Conservation (phyloP, 2,113 vertebrate species). For the Rhinichthys klamathensis region DNA sequence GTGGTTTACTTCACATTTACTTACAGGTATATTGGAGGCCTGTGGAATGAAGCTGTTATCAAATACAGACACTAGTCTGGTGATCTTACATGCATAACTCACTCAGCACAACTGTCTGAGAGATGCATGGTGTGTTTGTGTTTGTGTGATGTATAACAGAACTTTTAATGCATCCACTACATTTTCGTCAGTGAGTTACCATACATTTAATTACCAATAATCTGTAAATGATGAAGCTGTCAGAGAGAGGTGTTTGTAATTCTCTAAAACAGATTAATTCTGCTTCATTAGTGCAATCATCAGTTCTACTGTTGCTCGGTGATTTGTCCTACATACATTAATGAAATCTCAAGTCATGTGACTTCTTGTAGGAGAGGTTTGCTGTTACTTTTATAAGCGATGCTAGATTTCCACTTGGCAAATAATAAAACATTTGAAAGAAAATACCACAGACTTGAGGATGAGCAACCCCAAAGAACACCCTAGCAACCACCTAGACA, state of each 20-base stretch:
- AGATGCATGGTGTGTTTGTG: neutral
- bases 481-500: no score
- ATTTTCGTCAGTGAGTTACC: neutral
- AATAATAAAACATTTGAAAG: neutral
- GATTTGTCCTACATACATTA: neutral
- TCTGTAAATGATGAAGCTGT: neutral
- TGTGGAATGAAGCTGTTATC: neutral
- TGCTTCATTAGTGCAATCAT: neutral
- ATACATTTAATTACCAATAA: neutral
- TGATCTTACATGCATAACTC: neutral
- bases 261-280: neutral
- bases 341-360: neutral
- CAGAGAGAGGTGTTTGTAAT: conserved; percentile 15
- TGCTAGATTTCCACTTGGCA: neutral
- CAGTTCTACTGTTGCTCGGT: neutral
- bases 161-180: neutral
- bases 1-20: neutral
- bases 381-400: neutral
- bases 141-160: conserved; percentile 1
- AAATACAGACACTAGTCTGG: neutral
- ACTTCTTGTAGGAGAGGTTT: neutral
- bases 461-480: no score
- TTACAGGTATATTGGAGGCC: neutral
- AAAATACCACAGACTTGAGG: neutral
- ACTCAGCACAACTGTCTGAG: neutral